Conservation (phyloP, 2,113 vertebrate genomes). For the Ammodytes marinus region DNA sequence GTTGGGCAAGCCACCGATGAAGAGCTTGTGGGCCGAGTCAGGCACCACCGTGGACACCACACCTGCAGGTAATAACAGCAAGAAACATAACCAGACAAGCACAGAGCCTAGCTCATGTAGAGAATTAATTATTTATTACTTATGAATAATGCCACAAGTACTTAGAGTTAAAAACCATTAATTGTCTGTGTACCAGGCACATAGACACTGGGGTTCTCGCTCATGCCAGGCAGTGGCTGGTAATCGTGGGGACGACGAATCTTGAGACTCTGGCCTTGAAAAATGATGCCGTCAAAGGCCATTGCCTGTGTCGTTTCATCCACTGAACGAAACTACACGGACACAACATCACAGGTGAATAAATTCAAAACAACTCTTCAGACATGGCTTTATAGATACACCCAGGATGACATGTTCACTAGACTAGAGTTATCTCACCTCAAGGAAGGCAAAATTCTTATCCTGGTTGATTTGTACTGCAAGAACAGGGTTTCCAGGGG, state of each 20-base stretch:
- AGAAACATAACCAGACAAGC: conserved; percentile 12
- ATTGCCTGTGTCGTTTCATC: conserved; percentile 95
- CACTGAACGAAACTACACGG: conserved; percentile 92
- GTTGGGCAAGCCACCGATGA: conserved; percentile 93
- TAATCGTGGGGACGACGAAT: conserved; percentile 94
- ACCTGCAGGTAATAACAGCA: conserved; percentile 74
- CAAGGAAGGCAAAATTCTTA: conserved; percentile 95
- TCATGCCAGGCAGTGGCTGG: conserved; percentile 95
- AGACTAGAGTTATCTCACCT: conserved; percentile 78
- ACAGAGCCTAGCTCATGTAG: background rate
- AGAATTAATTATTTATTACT: conserved; percentile 33
- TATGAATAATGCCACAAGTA: conserved; percentile 73
- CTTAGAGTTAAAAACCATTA: conserved; percentile 78
- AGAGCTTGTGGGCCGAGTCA: conserved; percentile 94
- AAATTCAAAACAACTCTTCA: conserved; percentile 12
- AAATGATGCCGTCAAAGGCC: conserved; percentile 96
- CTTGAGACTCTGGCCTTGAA: conserved; percentile 95
- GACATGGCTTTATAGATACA: background rate
- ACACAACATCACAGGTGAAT: background rate
- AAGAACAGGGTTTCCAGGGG: conserved; percentile 94
- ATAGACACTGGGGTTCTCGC: conserved; percentile 94
- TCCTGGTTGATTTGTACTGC: conserved; percentile 97
- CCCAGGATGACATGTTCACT: background rate
- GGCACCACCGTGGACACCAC: conserved; percentile 96
- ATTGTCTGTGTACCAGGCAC: conserved; percentile 89